Conservation (phyloP, 30 jellyfish, hydroid and myxozoan species). For the Phacellophora camtschatica region DNA sequence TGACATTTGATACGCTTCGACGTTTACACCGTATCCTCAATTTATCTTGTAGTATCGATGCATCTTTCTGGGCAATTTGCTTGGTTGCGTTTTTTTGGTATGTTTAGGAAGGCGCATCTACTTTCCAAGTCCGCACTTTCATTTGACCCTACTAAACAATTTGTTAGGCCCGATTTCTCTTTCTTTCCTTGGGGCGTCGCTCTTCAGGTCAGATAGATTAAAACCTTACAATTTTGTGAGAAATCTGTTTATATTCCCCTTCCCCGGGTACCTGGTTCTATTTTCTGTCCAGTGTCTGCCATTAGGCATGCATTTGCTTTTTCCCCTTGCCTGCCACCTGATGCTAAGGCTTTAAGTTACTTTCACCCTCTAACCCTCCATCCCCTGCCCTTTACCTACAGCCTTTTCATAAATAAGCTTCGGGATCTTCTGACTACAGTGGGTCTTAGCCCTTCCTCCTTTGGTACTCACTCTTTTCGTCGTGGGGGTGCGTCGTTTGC, state of each 20-base stretch:
- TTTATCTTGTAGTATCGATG: background rate
- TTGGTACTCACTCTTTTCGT: background rate
- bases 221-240: slow-evolving; percentile 6
- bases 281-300: background rate
- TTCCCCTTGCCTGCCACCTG: too few relatives aligned
- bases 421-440: background rate
- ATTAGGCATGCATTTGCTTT: background rate
- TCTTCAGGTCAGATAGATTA: slow-evolving; percentile 4
- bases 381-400: too few relatives aligned
- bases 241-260: background rate
- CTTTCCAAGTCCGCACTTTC: background rate
- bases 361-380: too few relatives aligned
- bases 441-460: background rate
- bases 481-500: slow-evolving; percentile 10
- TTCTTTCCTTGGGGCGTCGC: background rate
- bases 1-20: background rate
- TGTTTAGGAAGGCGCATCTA: slow-evolving; percentile 1
- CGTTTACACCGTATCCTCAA: background rate
- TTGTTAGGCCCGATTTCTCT: background rate
- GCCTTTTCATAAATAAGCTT: slow-evolving; percentile 1
- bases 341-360: too few relatives aligned
- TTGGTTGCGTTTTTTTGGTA: slow-evolving; percentile 12
- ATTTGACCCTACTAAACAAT: background rate
- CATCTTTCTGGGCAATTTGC: slow-evolving; percentile 23
- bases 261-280: background rate